Evolutionary conservation across 2,113 vertebrate species (phyloP).

Genomic region (Proteles cristata): DNA sequence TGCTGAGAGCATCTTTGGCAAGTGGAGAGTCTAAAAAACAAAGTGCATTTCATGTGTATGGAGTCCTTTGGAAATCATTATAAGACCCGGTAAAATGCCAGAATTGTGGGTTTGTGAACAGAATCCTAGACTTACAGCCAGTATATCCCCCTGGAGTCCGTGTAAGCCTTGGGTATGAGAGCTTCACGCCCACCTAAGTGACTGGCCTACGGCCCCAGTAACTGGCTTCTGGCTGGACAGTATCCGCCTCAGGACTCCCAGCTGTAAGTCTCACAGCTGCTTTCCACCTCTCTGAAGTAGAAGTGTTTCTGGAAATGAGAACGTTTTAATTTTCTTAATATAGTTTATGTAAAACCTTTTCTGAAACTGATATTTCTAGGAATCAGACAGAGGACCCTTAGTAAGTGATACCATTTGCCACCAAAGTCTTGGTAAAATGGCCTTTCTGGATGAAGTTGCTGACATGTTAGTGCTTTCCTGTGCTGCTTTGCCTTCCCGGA

Average conservation of each 20-base stretch:
- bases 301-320: background rate
- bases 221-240: background rate
- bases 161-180: background rate
- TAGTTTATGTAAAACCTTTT: background rate
- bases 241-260: background rate
- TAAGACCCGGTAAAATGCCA: background rate
- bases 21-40: background rate
- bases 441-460: background rate
- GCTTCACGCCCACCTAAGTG: background rate
- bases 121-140: background rate
- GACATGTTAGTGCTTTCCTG: background rate
- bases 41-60: background rate
- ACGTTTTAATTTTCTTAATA: background rate
- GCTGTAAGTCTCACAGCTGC: background rate
- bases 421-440: background rate
- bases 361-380: background rate
- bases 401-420: background rate
- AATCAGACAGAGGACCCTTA: background rate
- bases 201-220: background rate
- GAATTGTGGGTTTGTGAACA: background rate
- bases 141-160: background rate
- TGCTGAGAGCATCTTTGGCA: background rate
- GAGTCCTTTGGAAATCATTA: background rate
- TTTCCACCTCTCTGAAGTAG: background rate
- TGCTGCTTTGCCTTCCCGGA: background rate